phyloP scores from a whole-genome alignment of 2,888 invertebrate species.

The Acleris emargana region DNA sequence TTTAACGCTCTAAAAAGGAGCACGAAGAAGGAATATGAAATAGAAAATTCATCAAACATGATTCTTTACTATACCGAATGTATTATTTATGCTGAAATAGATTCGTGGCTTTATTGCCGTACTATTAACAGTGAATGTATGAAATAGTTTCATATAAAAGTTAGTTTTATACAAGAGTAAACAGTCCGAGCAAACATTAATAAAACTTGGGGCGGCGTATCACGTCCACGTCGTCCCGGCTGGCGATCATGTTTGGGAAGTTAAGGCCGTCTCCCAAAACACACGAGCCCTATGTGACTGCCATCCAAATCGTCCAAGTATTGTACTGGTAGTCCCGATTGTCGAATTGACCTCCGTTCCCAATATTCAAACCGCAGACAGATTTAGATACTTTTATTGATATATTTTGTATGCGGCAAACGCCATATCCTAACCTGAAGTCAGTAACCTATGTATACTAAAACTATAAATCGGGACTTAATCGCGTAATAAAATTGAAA shows the following conservation, averaged over 20 bases:
- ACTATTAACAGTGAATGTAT: too few species aligned
- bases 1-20: background rate
- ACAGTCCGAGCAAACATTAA: conserved; percentile 13
- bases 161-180: conserved; percentile 14
- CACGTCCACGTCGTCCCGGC: conserved; percentile 23
- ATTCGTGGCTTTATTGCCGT: too few species aligned
- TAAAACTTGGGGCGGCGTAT: conserved; percentile 20
- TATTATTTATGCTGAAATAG: too few species aligned
- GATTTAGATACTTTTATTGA: too few species aligned
- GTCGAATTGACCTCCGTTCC: background rate
- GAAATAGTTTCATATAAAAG: conserved; percentile 7
- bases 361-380: too few species aligned
- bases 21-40: background rate
- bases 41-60: background rate
- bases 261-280: conserved; percentile 22
- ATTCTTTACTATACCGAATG: too few species aligned
- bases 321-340: conserved; percentile 1
- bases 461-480: too few species aligned
- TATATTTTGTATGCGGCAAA: too few species aligned
- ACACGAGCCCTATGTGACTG: conserved; percentile 31
- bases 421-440: too few species aligned
- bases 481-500: too few species aligned
- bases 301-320: conserved; percentile 17
- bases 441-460: too few species aligned
- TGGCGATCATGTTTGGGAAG: conserved; percentile 30